Conservation (phyloP, 2,113 vertebrate genomes). For the Benitochromis conjunctus region DNA sequence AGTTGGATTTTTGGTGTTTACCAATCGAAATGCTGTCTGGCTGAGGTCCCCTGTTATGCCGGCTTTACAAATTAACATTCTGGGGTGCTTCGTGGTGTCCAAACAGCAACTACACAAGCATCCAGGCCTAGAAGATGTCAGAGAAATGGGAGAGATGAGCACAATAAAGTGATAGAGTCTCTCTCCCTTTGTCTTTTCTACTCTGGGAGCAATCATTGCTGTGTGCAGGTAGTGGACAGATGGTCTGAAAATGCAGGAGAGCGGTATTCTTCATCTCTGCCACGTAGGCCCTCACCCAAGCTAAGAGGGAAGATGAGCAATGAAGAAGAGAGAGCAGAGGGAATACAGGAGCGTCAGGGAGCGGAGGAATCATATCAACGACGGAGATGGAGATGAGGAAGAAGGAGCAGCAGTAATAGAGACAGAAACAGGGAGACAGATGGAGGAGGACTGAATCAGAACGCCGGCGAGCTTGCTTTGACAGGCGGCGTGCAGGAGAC, state of each 20-base stretch:
- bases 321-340: not conserved
- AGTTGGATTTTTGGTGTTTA: not conserved
- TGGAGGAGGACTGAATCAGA: constrained; percentile 26
- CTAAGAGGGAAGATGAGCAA: constrained; percentile 17
- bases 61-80: constrained; percentile 9
- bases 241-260: constrained; percentile 44
- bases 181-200: not conserved
- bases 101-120: not conserved
- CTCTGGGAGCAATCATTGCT: constrained; percentile 23
- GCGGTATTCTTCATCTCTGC: constrained; percentile 31
- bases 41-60: not conserved
- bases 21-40: not conserved
- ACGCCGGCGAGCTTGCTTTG: not conserved
- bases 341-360: not conserved
- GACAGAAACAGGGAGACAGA: not conserved
- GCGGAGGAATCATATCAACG: not conserved
- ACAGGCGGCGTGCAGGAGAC: not conserved
- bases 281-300: constrained; percentile 6
- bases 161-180: not conserved
- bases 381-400: not conserved
- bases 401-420: not conserved
- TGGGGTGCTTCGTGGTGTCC: not conserved
- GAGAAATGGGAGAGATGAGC: constrained; percentile 2
- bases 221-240: constrained; percentile 27
- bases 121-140: not conserved